phyloP scores from a whole-genome alignment of 2,888 invertebrate species.

The Plagodis dolabraria region DNA sequence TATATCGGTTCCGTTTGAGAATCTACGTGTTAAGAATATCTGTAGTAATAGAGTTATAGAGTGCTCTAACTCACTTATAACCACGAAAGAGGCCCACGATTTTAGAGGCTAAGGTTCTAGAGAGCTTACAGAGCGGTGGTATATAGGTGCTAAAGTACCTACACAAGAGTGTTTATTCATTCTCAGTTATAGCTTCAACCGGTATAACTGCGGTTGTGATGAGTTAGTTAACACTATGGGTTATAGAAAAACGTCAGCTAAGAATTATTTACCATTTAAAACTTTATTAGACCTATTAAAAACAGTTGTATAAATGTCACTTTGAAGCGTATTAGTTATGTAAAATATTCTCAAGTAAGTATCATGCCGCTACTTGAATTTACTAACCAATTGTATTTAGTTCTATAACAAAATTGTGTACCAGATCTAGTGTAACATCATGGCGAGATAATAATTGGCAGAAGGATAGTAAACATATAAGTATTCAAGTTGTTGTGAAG shows the following conservation, averaged over 20 bases:
- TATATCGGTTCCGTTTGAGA: not conserved
- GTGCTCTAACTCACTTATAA: not conserved
- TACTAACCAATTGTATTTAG: not conserved
- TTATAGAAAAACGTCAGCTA: not conserved
- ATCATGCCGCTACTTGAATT: too few relatives aligned
- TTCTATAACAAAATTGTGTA: not conserved
- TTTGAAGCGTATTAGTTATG: too few relatives aligned
- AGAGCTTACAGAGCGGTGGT: not conserved
- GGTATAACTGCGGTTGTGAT: not conserved
- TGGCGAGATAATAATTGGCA: too few relatives aligned
- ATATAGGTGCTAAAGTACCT: too few relatives aligned
- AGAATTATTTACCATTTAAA: not conserved
- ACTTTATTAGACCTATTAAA: slow-evolving; percentile 1
- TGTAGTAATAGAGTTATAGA: too few relatives aligned
- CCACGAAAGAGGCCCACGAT: slow-evolving; percentile 2
- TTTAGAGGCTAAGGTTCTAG: not conserved
- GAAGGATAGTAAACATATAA: too few relatives aligned
- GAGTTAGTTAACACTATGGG: slow-evolving; percentile 1
- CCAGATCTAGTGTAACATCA: not conserved
- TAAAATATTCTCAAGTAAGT: too few relatives aligned
- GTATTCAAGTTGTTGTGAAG: not conserved
- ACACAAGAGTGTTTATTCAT: too few relatives aligned
- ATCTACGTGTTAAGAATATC: too few relatives aligned
- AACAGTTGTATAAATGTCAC: not conserved
- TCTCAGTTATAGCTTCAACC: not conserved